These are phyloP conservation scores for Saccopteryx leptura DNA, from an alignment of 2,113 vertebrate species.

Conservation along the genomic window DNA sequence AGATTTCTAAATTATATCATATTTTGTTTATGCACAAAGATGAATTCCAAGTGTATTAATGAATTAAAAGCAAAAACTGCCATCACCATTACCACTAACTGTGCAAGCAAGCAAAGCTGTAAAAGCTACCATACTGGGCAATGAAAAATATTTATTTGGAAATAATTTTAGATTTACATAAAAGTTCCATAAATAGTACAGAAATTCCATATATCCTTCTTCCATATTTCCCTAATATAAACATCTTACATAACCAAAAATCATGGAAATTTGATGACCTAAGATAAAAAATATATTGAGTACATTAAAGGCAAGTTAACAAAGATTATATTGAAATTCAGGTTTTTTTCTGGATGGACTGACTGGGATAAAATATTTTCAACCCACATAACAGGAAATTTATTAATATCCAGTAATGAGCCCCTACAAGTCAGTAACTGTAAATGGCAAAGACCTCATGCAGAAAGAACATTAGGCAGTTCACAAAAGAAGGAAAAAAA, in stretches of 20 bases:
- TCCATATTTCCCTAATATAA: background rate
- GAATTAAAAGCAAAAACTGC: background rate
- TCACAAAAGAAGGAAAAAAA: conserved; percentile 21
- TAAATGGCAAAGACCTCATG: conserved; percentile 9
- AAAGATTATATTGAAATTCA: conserved; percentile 31
- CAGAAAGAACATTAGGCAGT: background rate
- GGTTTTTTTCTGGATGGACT: background rate
- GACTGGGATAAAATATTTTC: conserved; percentile 8
- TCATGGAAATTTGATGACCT: background rate
- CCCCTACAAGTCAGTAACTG: background rate
- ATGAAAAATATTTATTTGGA: background rate
- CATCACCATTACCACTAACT: background rate
- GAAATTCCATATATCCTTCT: background rate
- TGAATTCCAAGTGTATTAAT: background rate
- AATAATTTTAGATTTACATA: background rate
- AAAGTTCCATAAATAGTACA: background rate
- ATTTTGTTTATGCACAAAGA: background rate
- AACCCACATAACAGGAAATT: background rate
- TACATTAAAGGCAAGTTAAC: background rate
- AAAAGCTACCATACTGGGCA: background rate
- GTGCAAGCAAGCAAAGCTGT: background rate
- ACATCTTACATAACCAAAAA: background rate
- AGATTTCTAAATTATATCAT: background rate
- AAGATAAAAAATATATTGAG: background rate
- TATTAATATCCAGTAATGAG: conserved; percentile 21